Evolutionary conservation across 2,797 vertebrate genomes (phyloP).

Genomic region (Pseudochromis fuscus): DNA sequence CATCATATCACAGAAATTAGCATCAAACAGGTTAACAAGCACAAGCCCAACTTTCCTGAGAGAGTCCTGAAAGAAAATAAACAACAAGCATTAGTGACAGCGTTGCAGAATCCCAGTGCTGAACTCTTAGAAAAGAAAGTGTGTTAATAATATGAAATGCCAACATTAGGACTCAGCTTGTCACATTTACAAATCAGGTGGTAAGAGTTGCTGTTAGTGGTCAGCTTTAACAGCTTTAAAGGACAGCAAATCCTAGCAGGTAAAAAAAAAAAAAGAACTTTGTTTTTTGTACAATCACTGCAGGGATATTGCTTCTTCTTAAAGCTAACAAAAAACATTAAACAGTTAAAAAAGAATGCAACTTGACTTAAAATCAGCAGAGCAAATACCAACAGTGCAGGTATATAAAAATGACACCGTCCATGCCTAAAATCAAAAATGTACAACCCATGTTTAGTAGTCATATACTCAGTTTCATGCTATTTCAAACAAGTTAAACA

Average conservation of each 20-base stretch:
- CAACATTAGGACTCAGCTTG: slow-evolving; percentile 28
- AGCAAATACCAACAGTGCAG: too few species aligned
- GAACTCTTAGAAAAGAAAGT: slow-evolving; percentile 25
- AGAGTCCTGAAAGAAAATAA: slow-evolving; percentile 70
- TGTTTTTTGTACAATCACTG: slow-evolving; percentile 51
- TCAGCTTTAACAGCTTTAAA: slow-evolving; percentile 57
- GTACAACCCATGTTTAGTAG: too few species aligned
- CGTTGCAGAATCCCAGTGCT: slow-evolving; percentile 32
- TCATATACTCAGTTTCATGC: too few species aligned
- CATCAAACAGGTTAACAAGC: slow-evolving; percentile 53
- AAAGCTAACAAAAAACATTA: slow-evolving; percentile 28
- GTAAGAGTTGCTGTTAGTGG: slow-evolving; percentile 68
- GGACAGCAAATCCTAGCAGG: slow-evolving; percentile 59
- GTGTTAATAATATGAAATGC: slow-evolving; percentile 1
- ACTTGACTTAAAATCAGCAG: not conserved
- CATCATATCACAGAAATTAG: slow-evolving; percentile 16
- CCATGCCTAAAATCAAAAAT: too few species aligned
- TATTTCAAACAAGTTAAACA: too few species aligned
- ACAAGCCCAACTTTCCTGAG: slow-evolving; percentile 46
- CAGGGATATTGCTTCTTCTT: slow-evolving; percentile 2
- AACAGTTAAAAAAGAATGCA: not conserved
- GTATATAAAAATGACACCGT: too few species aligned
- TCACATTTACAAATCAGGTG: slow-evolving; percentile 26
- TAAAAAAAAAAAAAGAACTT: slow-evolving; percentile 42
- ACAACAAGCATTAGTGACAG: slow-evolving; percentile 55